A percentile compares a stretch with the other conserved stretches of the same genome.
Evolutionary conservation across 1,140 invertebrate species (phyloP).

Genomic region (Ips nitidus): DNA sequence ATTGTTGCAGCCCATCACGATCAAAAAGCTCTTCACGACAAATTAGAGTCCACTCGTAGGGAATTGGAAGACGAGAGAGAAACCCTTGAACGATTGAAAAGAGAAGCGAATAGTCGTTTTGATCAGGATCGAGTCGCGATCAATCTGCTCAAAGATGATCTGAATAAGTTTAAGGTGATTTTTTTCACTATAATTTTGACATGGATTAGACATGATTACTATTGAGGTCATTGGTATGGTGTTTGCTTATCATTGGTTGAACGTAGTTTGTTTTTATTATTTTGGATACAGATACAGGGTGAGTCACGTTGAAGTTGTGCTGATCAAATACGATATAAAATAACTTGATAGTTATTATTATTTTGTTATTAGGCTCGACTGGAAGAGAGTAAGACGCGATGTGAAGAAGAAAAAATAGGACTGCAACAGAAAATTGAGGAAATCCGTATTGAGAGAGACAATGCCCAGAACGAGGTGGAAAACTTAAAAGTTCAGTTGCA

Average conservation of each 20-base stretch:
- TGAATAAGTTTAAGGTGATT: slow-evolving; percentile 59
- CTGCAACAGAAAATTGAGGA: slow-evolving; percentile 72
- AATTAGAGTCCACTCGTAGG: slow-evolving; percentile 66
- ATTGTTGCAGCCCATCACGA: slow-evolving; percentile 72
- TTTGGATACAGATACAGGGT: slow-evolving; percentile 24
- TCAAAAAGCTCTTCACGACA: slow-evolving; percentile 78
- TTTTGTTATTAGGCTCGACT: slow-evolving; percentile 54
- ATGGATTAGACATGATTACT: slow-evolving; percentile 16
- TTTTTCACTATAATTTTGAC: neutral
- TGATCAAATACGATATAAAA: slow-evolving; percentile 1
- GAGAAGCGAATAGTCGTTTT: slow-evolving; percentile 66
- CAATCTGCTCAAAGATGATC: slow-evolving; percentile 74
- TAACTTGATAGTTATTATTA: no score
- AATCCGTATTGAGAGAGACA: slow-evolving; percentile 70
- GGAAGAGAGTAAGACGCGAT: slow-evolving; percentile 67
- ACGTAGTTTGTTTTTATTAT: slow-evolving; percentile 27
- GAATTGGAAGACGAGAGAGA: slow-evolving; percentile 72
- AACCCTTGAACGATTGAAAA: slow-evolving; percentile 65
- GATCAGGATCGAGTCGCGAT: slow-evolving; percentile 72
- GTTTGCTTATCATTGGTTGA: slow-evolving; percentile 25
- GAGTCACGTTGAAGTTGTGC: neutral
- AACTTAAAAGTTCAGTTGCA: slow-evolving; percentile 77
- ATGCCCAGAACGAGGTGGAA: slow-evolving; percentile 65
- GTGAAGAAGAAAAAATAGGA: slow-evolving; percentile 71
- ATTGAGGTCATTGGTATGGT: slow-evolving; percentile 10